Conservation (phyloP, 1,140 invertebrate genomes). For the Trypoxylus dichotomus region DNA sequence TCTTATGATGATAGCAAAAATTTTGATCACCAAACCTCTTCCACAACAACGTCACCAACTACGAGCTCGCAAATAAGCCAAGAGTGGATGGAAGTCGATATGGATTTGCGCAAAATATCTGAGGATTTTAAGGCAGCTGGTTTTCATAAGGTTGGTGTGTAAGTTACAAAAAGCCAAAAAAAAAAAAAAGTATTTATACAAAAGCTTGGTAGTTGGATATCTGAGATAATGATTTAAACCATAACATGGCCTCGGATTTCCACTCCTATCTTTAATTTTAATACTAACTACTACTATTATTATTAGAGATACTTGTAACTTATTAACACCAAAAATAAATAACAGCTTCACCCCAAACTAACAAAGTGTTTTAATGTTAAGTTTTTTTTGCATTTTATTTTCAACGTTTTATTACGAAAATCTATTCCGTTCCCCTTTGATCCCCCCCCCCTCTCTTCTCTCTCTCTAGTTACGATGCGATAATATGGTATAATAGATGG, state of each 20-base stretch:
- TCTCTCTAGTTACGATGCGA: neutral
- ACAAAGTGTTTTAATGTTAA: slow-evolving; percentile 11
- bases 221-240: neutral
- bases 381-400: slow-evolving; percentile 6
- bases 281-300: neutral
- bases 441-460: neutral
- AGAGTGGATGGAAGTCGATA: slow-evolving; percentile 49
- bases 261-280: neutral
- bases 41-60: slow-evolving; percentile 1
- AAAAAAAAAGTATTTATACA: neutral
- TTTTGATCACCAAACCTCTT: neutral
- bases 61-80: slow-evolving; percentile 29
- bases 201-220: too few species aligned
- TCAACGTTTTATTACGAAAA: neutral
- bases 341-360: neutral
- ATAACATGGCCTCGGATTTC: neutral
- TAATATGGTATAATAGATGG: neutral
- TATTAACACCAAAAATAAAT: neutral
- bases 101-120: slow-evolving; percentile 42
- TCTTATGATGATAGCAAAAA: slow-evolving; percentile 42
- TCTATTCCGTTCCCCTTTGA: neutral
- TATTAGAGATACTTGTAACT: neutral
- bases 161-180: neutral
- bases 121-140: slow-evolving; percentile 41
- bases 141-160: slow-evolving; percentile 38